Conservation (phyloP, 2,113 vertebrate species). For the Ranitomeya imitator region DNA sequence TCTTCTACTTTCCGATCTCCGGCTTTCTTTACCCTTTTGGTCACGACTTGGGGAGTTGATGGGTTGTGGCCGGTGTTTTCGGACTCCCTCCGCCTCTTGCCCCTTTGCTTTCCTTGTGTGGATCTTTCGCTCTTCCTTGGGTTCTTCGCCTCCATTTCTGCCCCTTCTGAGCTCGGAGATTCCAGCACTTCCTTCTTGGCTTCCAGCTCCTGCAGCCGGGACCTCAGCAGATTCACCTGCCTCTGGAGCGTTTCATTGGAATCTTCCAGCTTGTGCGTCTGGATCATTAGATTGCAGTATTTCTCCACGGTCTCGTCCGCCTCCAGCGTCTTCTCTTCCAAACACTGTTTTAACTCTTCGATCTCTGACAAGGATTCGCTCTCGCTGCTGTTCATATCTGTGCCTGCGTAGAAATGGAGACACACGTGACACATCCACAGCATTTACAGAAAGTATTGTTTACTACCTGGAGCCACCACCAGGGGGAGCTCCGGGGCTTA, state of each 20-base stretch:
- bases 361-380: constrained; percentile 72
- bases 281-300: constrained; percentile 82
- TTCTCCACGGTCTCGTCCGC: constrained; percentile 87
- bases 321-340: constrained; percentile 80
- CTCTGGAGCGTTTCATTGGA: constrained; percentile 78
- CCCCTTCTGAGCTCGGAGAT: constrained; percentile 47
- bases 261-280: constrained; percentile 84
- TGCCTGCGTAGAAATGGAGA: constrained; percentile 60
- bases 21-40: constrained; percentile 74
- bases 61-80: constrained; percentile 45
- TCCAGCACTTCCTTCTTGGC: not conserved
- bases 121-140: constrained; percentile 62
- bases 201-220: constrained; percentile 62
- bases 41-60: constrained; percentile 68
- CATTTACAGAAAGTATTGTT: too few relatives aligned
- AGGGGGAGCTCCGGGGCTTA: not conserved
- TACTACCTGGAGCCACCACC: not conserved
- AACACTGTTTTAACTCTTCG: constrained; percentile 74
- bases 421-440: not conserved
- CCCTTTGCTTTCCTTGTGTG: constrained; percentile 62
- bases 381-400: constrained; percentile 56
- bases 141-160: not conserved
- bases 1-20: constrained; percentile 58
- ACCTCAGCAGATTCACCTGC: constrained; percentile 72
- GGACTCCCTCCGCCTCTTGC: constrained; percentile 73